phyloP scores from a whole-genome alignment of 35 echinoderm and acorn worm genomes.

The Apostichopus parvimensis region DNA sequence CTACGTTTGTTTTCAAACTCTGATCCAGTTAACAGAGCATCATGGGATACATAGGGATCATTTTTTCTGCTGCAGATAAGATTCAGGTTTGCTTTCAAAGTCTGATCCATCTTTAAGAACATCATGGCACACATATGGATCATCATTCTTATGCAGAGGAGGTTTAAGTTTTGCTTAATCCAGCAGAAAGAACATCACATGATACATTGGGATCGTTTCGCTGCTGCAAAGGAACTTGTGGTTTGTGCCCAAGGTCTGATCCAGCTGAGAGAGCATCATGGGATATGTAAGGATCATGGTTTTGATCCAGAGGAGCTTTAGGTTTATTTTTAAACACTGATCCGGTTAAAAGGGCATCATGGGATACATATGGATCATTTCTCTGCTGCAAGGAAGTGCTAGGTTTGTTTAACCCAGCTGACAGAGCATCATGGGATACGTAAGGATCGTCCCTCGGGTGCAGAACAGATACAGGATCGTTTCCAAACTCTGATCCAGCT shows the following conservation, averaged over 20 bases:
- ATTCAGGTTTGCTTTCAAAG: not conserved
- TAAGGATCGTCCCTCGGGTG: too few relatives aligned
- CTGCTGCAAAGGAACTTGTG: not conserved
- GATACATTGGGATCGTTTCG: not conserved
- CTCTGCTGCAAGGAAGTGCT: not conserved
- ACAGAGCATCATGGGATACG: not conserved
- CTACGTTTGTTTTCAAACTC: not conserved
- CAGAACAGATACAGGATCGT: too few relatives aligned
- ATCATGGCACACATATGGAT: not conserved
- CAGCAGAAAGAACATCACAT: not conserved
- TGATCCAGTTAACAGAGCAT: too few relatives aligned
- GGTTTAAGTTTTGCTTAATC: not conserved
- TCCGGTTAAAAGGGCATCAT: too few relatives aligned
- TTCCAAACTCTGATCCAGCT: too few relatives aligned
- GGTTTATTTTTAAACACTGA: not conserved
- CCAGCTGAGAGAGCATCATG: not conserved
- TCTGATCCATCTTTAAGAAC: not conserved
- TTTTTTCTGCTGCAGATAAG: not conserved
- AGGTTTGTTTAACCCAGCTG: not conserved
- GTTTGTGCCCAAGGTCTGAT: not conserved
- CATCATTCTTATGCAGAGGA: not conserved
- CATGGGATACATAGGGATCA: too few relatives aligned
- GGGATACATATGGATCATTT: too few relatives aligned
- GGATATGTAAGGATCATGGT: not conserved
- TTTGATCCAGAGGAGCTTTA: not conserved